Conservation (phyloP, 2,797 vertebrate species). For the Tarsius wallacei region DNA sequence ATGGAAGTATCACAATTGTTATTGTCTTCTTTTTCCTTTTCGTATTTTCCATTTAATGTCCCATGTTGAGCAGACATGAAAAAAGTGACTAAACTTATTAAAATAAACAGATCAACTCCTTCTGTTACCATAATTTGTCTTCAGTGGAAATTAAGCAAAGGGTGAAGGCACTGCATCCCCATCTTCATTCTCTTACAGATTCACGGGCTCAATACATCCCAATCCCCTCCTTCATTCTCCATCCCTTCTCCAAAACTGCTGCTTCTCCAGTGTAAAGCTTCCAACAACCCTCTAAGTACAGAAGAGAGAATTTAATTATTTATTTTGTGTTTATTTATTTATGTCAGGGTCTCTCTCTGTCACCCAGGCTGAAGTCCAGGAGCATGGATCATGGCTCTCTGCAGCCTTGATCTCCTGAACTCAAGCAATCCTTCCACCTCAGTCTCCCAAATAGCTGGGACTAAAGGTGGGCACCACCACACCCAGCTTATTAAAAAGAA, state of each 20-base stretch:
- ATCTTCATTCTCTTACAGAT: neutral
- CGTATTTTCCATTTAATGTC: slow-evolving; percentile 66
- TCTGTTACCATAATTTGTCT: slow-evolving; percentile 26
- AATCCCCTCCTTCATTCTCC: no score
- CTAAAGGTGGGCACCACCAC: no score
- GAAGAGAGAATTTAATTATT: neutral
- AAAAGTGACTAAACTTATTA: slow-evolving; percentile 50
- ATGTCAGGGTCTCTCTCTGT: no score
- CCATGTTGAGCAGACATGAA: slow-evolving; percentile 48
- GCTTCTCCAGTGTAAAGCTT: neutral
- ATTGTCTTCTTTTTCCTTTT: slow-evolving; percentile 50
- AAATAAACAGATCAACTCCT: slow-evolving; percentile 28
- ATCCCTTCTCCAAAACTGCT: neutral
- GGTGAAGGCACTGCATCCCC: neutral
- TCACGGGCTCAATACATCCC: neutral
- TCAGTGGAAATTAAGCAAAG: slow-evolving; percentile 51
- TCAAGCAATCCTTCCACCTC: no score
- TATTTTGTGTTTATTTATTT: no score
- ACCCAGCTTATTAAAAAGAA: no score
- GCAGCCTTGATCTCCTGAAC: no score
- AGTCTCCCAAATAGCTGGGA: no score
- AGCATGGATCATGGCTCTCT: no score
- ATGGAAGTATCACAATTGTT: slow-evolving; percentile 16
- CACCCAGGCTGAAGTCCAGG: no score
- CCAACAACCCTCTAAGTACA: neutral